These are phyloP conservation scores for Zeugodacus cucurbitae DNA, from an alignment of 1,140 invertebrate genomes.

Conservation along the genomic window DNA sequence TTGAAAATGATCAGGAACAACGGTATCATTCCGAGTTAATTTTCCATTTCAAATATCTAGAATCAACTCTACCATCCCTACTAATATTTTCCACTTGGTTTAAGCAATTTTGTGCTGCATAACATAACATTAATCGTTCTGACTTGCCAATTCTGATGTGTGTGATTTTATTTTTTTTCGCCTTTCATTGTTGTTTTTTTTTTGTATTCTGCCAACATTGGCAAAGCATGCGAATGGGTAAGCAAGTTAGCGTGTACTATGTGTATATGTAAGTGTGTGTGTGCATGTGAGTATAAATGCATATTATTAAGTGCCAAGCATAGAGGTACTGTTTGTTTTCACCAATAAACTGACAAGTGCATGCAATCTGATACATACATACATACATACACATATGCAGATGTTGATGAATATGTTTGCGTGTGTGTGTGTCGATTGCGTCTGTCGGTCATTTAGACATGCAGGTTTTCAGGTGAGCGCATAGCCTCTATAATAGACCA, in stretches of 20 bases:
- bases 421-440: neutral
- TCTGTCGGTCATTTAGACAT: neutral
- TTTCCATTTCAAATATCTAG: no score
- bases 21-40: no score
- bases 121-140: conserved; percentile 35
- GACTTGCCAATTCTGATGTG: conserved; percentile 25
- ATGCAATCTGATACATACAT: neutral
- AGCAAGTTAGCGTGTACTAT: neutral
- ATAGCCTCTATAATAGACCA: conserved; percentile 3
- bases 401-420: no score
- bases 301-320: conserved; percentile 16
- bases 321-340: conserved; percentile 16
- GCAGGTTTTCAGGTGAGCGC: conserved; percentile 22
- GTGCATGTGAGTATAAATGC: neutral
- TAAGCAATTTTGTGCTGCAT: conserved; percentile 27
- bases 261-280: neutral
- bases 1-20: no score
- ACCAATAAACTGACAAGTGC: conserved; percentile 14
- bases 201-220: conserved; percentile 6
- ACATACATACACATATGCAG: no score
- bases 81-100: neutral
- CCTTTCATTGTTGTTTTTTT: neutral
- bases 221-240: conserved; percentile 2
- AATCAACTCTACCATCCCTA: no score
- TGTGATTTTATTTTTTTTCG: neutral